Evolutionary conservation across 2,113 vertebrate genomes (phyloP).

Genomic region (Eudyptes chrysolophus): DNA sequence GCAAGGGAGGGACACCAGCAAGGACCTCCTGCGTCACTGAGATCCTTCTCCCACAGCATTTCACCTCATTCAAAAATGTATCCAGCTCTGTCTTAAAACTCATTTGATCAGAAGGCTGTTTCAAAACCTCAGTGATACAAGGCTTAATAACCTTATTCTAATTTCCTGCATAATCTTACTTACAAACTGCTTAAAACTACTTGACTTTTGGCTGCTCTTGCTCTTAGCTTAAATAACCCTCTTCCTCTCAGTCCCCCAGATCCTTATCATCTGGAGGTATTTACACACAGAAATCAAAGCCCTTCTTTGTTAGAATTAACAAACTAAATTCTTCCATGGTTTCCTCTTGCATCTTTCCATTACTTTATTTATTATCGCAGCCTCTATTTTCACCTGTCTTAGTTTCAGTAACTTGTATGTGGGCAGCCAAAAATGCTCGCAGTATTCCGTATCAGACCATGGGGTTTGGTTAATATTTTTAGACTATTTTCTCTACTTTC

Average conservation of each 20-base stretch:
- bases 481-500: neutral
- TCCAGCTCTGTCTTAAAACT: neutral
- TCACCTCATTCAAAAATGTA: rapidly evolving
- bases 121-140: neutral
- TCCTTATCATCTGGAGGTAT: neutral
- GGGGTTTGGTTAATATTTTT: neutral
- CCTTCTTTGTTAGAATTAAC: neutral
- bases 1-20: neutral
- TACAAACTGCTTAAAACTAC: neutral
- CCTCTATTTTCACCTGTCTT: neutral
- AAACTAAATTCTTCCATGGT: neutral
- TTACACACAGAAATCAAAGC: neutral
- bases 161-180: neutral
- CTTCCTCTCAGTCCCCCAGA: neutral
- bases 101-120: neutral
- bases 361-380: neutral
- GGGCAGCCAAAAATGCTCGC: neutral
- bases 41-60: neutral
- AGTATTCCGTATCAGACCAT: neutral
- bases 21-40: rapidly evolving
- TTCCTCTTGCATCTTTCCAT: neutral
- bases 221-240: neutral
- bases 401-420: neutral
- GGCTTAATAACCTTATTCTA: neutral
- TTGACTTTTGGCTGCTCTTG: neutral